Conservation (phyloP, 2,113 vertebrate genomes). For the Colossoma macropomum region DNA sequence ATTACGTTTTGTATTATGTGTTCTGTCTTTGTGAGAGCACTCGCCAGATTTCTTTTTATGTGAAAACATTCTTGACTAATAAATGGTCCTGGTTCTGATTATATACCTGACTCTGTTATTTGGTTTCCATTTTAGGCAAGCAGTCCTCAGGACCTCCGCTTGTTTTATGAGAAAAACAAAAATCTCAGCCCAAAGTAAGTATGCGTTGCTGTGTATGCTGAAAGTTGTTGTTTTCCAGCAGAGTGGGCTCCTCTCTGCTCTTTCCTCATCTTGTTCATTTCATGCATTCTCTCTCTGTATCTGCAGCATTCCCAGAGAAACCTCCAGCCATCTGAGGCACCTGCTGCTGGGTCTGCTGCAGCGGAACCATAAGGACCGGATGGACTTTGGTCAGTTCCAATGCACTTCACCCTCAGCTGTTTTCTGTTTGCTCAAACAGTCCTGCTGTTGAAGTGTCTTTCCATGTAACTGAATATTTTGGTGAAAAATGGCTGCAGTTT, state of each 20-base stretch:
- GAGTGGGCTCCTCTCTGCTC: neutral
- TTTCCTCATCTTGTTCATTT: neutral
- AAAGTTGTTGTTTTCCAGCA: neutral
- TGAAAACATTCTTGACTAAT: no score
- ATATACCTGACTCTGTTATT: neutral
- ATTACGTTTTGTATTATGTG: no score
- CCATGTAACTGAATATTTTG: neutral
- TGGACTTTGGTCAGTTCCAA: conserved; percentile 89
- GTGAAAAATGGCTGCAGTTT: neutral
- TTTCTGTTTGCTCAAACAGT: neutral
- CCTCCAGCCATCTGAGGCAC: conserved; percentile 88
- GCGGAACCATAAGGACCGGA: conserved; percentile 92
- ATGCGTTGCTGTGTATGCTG: neutral
- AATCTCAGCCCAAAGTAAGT: conserved; percentile 92
- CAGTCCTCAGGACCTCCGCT: conserved; percentile 96
- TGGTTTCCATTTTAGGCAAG: conserved; percentile 82
- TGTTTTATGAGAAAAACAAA: conserved; percentile 98
- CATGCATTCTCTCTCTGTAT: conserved; percentile 15
- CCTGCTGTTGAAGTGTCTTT: neutral
- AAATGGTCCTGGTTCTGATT: no score
- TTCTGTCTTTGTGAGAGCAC: no score
- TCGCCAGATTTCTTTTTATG: no score
- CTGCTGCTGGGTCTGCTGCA: conserved; percentile 90
- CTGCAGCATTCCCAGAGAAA: conserved; percentile 94
- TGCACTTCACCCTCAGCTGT: neutral